Percentiles rank a stretch among this genome's conserved stretches.
Evolutionary conservation across 2,113 vertebrate genomes (phyloP).

Genomic region (Cebidichthys violaceus): DNA sequence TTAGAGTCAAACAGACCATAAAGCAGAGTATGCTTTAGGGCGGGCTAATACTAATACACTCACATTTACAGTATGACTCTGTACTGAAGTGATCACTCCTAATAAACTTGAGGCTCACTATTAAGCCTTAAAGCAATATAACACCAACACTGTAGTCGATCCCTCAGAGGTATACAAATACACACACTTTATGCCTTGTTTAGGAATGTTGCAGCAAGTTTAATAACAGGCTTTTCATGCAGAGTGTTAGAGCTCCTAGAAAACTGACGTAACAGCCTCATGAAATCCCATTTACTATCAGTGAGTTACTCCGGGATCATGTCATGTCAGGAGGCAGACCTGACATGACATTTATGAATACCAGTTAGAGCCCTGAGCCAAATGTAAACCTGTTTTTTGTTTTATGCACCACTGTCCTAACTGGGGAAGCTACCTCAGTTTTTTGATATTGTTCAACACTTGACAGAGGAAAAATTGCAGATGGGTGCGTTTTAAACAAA

Average conservation of each 20-base stretch:
- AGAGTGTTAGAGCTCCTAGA: neutral
- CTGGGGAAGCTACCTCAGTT: neutral
- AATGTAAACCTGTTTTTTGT: neutral
- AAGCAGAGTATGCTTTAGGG: too few relatives aligned
- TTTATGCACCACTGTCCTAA: neutral
- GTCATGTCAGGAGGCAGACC: neutral
- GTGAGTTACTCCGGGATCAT: neutral
- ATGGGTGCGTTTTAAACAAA: neutral
- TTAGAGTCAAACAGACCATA: too few relatives aligned
- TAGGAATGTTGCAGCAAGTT: neutral
- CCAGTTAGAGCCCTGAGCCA: neutral
- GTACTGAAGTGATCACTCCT: too few relatives aligned
- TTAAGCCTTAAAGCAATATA: too few relatives aligned
- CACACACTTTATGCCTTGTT: neutral
- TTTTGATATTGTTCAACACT: neutral
- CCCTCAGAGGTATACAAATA: neutral
- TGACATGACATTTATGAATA: neutral
- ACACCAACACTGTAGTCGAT: too few relatives aligned
- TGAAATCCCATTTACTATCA: neutral
- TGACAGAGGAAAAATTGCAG: neutral
- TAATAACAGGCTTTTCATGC: neutral
- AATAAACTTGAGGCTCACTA: too few relatives aligned
- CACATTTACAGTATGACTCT: too few relatives aligned
- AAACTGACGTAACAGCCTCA: neutral
- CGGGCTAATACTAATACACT: too few relatives aligned